These are phyloP conservation scores for Zoanthus solanderi DNA, from an alignment of 92 coral and sea anemone species.

Conservation along the genomic window DNA sequence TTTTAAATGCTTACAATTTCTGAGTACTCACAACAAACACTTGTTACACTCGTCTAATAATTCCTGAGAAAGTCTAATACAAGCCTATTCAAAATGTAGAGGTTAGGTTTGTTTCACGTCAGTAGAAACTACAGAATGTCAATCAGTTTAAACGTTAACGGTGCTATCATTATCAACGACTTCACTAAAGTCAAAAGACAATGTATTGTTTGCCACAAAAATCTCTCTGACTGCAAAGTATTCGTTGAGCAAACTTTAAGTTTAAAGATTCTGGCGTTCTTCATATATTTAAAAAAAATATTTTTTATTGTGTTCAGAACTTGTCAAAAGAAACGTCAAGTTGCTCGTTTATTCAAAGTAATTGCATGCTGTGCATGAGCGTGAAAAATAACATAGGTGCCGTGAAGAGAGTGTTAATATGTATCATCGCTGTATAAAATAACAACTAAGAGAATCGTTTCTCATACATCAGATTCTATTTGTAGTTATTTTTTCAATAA, in stretches of 20 bases:
- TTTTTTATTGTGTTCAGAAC: not conserved
- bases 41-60: too few relatives aligned
- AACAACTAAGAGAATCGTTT: not conserved
- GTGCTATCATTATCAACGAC: too few relatives aligned
- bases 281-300: not conserved
- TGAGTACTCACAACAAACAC: too few relatives aligned
- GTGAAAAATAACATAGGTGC: not conserved
- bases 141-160: too few relatives aligned
- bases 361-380: not conserved
- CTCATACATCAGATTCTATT: not conserved
- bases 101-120: too few relatives aligned
- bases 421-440: conserved; percentile 10
- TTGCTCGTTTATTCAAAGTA: not conserved
- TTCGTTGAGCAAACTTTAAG: not conserved
- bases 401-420: conserved; percentile 9
- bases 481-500: not conserved
- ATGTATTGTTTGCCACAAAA: not conserved
- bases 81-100: too few relatives aligned
- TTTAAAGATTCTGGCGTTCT: not conserved
- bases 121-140: too few relatives aligned
- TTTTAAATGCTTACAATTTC: too few relatives aligned
- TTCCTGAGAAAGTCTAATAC: too few relatives aligned
- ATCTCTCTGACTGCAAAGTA: not conserved
- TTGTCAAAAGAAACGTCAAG: not conserved
- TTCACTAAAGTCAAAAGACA: not conserved